These are phyloP conservation scores for Passer montanus DNA, from an alignment of 2,113 vertebrate species.

Conservation along the genomic window DNA sequence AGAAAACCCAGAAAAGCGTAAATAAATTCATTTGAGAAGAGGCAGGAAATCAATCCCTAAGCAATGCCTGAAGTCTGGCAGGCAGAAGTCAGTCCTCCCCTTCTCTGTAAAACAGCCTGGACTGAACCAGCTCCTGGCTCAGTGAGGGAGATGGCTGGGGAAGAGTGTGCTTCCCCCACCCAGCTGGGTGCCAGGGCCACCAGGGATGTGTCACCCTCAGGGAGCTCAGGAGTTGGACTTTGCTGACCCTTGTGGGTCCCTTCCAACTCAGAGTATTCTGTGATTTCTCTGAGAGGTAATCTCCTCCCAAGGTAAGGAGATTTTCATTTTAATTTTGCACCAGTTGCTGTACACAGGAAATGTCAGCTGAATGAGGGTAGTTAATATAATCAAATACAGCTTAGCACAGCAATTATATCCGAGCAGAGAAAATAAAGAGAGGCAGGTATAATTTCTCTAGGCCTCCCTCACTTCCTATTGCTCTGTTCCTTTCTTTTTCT, in stretches of 20 bases:
- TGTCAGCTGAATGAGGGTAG: not conserved
- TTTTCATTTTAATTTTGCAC: conserved; percentile 31
- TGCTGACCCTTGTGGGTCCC: not conserved
- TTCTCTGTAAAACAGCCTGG: not conserved
- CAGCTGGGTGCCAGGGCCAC: not conserved
- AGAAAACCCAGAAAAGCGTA: not conserved
- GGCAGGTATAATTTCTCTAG: not conserved
- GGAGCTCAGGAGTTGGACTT: not conserved
- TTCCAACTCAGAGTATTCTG: not conserved
- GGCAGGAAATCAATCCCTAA: not conserved
- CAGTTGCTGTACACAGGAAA: conserved; percentile 58
- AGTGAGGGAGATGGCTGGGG: not conserved
- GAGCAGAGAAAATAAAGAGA: not conserved
- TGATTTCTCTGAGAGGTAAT: not conserved
- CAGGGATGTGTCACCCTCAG: not conserved
- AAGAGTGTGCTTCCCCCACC: not conserved
- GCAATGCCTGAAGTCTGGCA: not conserved
- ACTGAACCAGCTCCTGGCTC: not conserved
- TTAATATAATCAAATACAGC: conserved; percentile 20
- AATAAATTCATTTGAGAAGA: not conserved
- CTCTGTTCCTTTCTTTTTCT: not conserved
- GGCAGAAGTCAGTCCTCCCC: not conserved
- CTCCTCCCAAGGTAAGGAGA: not conserved
- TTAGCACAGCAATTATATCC: not conserved
- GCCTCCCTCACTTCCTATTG: not conserved